Percentiles rank a stretch among this genome's conserved stretches.
phyloP scores from a whole-genome alignment of 2,113 vertebrate species.

The Panurus biarmicus region DNA sequence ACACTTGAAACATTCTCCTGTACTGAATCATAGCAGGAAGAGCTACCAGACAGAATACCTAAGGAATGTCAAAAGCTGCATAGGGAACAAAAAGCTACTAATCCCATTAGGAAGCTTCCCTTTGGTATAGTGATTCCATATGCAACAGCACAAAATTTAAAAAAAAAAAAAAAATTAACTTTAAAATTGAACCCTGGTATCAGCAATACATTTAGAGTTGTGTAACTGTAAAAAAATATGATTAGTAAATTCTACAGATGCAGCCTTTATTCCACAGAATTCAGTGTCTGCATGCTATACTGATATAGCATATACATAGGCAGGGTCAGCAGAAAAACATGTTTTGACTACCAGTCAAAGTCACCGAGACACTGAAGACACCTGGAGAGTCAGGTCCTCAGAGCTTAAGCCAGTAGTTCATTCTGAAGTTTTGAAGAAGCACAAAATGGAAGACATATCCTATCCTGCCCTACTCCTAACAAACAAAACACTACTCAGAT shows the following conservation, averaged over 20 bases:
- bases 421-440: neutral
- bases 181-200: neutral
- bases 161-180: neutral
- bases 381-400: neutral
- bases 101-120: conserved; percentile 65
- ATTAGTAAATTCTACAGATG: neutral
- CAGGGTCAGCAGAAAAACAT: neutral
- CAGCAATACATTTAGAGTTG: neutral
- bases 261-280: neutral
- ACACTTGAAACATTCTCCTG: conserved; percentile 64
- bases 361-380: neutral
- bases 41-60: conserved; percentile 57
- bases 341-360: neutral
- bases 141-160: neutral
- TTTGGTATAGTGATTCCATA: conserved; percentile 20
- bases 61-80: conserved; percentile 62
- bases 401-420: neutral
- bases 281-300: neutral
- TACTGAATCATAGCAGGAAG: conserved; percentile 63
- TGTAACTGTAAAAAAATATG: neutral
- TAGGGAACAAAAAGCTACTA: conserved; percentile 60
- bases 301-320: neutral
- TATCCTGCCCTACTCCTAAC: neutral
- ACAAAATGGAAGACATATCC: neutral
- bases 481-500: neutral